Percentiles rank a stretch among this genome's conserved stretches.
Evolutionary conservation across 2,888 invertebrate genomes (phyloP).

Genomic region (Nephrotoma flavescens): DNA sequence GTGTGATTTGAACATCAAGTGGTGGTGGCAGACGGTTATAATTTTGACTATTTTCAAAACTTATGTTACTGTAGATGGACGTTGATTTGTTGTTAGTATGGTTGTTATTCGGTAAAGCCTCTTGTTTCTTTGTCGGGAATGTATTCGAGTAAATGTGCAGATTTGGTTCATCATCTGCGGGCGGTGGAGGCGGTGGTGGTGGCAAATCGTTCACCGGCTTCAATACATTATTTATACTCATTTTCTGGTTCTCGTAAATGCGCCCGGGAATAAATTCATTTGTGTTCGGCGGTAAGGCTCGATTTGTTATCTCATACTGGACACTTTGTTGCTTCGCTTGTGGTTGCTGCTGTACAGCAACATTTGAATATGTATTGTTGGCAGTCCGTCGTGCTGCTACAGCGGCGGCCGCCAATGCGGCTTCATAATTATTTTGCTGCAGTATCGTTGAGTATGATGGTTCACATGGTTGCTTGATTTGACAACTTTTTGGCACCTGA

Average conservation of each 20-base stretch:
- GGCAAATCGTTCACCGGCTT: neutral
- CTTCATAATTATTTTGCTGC: slow-evolving; percentile 24
- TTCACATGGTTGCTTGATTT: slow-evolving; percentile 50
- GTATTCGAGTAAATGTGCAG: neutral
- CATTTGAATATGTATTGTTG: slow-evolving; percentile 1
- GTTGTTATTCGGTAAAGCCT: neutral
- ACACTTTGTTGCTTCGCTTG: neutral
- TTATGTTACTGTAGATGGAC: neutral
- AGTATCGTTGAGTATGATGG: slow-evolving; percentile 61
- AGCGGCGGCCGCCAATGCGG: slow-evolving; percentile 13
- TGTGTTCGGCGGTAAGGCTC: neutral
- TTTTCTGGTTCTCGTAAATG: slow-evolving; percentile 8
- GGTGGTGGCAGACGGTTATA: slow-evolving; percentile 5
- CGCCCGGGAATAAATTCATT: slow-evolving; percentile 1
- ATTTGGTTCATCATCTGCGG: neutral
- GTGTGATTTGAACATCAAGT: slow-evolving; percentile 5
- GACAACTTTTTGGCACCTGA: slow-evolving; percentile 57
- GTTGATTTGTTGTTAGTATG: neutral
- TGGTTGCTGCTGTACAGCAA: neutral
- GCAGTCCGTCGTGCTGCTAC: slow-evolving; percentile 8
- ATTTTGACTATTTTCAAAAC: slow-evolving; percentile 1
- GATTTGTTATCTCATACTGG: neutral
- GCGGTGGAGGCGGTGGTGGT: neutral
- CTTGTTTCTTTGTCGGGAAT: neutral
- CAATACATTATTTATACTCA: neutral